Evolutionary conservation across 2,888 invertebrate species (phyloP), one percentile per base, ranked within the genome.

Genomic region (Lasioglossum malachurum): DNA sequence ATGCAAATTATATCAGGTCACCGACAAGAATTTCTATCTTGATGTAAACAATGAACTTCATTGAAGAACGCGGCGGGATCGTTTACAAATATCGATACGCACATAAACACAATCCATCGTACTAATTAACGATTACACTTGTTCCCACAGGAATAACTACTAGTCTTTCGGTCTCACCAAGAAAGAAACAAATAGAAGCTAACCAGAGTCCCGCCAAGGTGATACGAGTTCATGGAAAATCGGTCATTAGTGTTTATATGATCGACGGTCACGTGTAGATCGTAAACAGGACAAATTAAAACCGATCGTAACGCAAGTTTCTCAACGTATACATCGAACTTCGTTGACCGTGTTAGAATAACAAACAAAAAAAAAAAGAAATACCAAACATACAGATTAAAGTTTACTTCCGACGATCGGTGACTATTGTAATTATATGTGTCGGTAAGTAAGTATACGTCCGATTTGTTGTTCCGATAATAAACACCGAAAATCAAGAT

Each of bases 1-100:
- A 90, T 90, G 88, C 87, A 83, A 87, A 87, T 88, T 85, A 80
- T 84, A 88, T 27, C 49, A 86, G 53, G 44, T 72, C 57, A 78
- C 83, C 53, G 86, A 87, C 67, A 84, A 86, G 38, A 57, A 41
- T 38, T 80, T 44, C 44, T 75, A 82, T 87, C 44, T 81, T 86
- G 64, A 71, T 38, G 73, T 57, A 73, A 85, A 77, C 46, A 46
- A 82, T 46, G 44, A 27, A 38, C 69, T 78, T 74, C 69, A 71
- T 71, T 31, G 46, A 53, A 27, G 75, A 46, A 38, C 60, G 31
- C 53, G 53, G 16, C 12, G n/a, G 8, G 19, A 64, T 82, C 27
- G 35, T 82, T 84, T 46, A 57, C 38, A 53, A 27, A 38, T 46
- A 57, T 31, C 60, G 31, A 38, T 27, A 38, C 67, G 8, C 46